A percentile compares a stretch with the other conserved stretches of the same genome.
Evolutionary conservation across 2,113 vertebrate genomes (phyloP).

Genomic region (Etia nguti): DNA sequence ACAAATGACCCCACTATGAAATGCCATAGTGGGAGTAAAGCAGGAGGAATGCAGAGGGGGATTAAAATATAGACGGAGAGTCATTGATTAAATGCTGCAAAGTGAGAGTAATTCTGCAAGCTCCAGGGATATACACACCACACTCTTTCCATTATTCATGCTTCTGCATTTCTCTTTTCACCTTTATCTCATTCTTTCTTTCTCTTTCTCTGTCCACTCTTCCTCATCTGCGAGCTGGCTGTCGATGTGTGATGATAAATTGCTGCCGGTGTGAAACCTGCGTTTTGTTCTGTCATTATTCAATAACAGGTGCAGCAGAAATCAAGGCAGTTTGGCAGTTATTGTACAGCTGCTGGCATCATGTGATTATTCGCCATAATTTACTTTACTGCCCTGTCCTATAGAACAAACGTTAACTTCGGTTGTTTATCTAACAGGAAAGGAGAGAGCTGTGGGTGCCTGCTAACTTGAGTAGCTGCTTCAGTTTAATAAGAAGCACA

Average conservation of each 20-base stretch:
- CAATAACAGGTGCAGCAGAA: conserved; percentile 55
- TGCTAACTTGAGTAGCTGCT: conserved; percentile 16
- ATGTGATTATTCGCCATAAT: conserved; percentile 47
- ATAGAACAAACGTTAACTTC: not conserved
- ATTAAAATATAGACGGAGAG: conserved; percentile 56
- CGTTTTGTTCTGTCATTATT: conserved; percentile 64
- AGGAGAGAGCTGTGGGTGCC: not conserved
- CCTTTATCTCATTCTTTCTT: not conserved
- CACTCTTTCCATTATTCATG: conserved; percentile 68
- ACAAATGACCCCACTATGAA: conserved; percentile 31
- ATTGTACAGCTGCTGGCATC: conserved; percentile 37
- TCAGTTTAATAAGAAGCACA: conserved; percentile 24
- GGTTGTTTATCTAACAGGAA: conserved; percentile 38
- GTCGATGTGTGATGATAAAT: conserved; percentile 65
- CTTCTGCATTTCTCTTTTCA: conserved; percentile 16
- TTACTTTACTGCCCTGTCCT: conserved; percentile 27
- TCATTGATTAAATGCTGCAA: conserved; percentile 76
- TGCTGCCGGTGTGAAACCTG: conserved; percentile 37
- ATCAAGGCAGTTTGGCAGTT: conserved; percentile 48
- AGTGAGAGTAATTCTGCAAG: conserved; percentile 69
- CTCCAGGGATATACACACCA: conserved; percentile 56
- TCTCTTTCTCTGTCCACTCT: not conserved
- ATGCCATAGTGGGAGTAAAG: conserved; percentile 20
- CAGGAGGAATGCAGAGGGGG: conserved; percentile 11
- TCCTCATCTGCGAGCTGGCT: conserved; percentile 18